A percentile compares a stretch with the other conserved stretches of the same genome.
These are phyloP conservation scores for Acyrthosiphon pisum DNA, from an alignment of 1,140 invertebrate genomes.

Conservation along the genomic window DNA sequence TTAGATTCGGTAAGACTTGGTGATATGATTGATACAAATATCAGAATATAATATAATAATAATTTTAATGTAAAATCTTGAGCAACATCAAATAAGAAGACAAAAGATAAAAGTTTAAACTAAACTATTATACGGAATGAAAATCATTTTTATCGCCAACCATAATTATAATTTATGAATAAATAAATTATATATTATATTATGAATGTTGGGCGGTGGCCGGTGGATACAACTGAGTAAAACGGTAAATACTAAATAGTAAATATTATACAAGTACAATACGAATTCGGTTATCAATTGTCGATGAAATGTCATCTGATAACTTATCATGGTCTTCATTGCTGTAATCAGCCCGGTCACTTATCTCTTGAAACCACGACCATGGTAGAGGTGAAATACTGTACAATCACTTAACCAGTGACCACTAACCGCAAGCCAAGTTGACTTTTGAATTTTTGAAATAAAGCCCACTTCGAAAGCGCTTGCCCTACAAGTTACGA, in stretches of 20 bases:
- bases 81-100: background rate
- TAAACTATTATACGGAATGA: background rate
- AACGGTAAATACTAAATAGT: no score
- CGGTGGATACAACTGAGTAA: no score
- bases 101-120: background rate
- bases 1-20: background rate
- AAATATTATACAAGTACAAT: no score
- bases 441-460: conserved; percentile 56
- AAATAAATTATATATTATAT: no score
- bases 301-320: background rate
- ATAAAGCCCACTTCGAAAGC: conserved; percentile 14
- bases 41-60: background rate
- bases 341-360: background rate
- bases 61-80: background rate
- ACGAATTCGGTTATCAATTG: background rate
- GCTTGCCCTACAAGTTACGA: background rate
- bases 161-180: background rate
- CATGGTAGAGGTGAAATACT: background rate
- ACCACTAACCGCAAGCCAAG: conserved; percentile 55
- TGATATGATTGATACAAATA: background rate
- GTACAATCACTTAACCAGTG: conserved; percentile 29
- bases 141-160: background rate
- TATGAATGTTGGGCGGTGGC: no score
- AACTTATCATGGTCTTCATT: background rate
- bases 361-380: background rate